Percentiles rank a stretch among this genome's conserved stretches.
Conservation (phyloP, 2,113 vertebrate species). For the Notothenia coriiceps region DNA sequence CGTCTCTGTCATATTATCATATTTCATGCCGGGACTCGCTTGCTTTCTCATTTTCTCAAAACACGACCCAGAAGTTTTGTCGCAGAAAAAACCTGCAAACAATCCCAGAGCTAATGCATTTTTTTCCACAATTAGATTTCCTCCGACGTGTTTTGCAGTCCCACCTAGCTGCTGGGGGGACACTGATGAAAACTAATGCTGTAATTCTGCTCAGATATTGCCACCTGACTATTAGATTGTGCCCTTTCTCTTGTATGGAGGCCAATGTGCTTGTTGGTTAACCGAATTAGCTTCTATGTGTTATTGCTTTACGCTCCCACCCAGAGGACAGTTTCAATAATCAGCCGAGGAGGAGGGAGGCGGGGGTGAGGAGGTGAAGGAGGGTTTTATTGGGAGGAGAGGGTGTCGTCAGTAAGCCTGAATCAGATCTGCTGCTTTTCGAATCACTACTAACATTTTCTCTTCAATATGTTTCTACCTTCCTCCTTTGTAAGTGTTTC, state of each 20-base stretch:
- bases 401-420: conserved; percentile 12
- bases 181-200: conserved; percentile 88
- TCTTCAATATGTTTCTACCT: background rate
- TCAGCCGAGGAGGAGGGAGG: conserved; percentile 45
- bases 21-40: conserved; percentile 21
- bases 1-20: conserved; percentile 30
- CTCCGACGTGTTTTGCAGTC: conserved; percentile 62
- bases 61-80: conserved; percentile 46
- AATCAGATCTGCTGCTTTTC: conserved; percentile 16
- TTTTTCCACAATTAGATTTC: conserved; percentile 74
- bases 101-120: conserved; percentile 65
- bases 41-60: conserved; percentile 44
- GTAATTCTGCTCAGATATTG: conserved; percentile 81
- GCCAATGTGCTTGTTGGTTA: conserved; percentile 80
- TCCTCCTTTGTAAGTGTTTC: background rate
- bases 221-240: conserved; percentile 85
- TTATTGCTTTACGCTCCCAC: conserved; percentile 82
- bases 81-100: conserved; percentile 49
- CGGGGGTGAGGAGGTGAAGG: background rate
- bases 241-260: conserved; percentile 75
- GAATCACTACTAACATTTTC: conserved; percentile 8
- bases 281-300: conserved; percentile 78
- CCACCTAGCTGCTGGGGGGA: conserved; percentile 74
- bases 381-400: background rate
- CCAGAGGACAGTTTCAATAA: conserved; percentile 81